phyloP scores from a whole-genome alignment of 2,888 invertebrate species.

The Norana najaformis region DNA sequence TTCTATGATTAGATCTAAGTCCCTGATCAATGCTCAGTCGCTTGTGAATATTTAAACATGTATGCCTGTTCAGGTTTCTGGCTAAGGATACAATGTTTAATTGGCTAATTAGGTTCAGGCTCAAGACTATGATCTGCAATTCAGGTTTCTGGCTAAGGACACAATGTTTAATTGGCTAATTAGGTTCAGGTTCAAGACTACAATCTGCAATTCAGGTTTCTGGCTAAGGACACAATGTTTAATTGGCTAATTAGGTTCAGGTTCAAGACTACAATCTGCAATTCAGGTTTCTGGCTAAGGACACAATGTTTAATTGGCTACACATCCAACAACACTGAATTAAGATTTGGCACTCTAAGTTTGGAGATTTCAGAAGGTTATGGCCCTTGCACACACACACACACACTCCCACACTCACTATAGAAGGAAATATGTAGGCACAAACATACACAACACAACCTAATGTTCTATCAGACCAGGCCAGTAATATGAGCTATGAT shows the following conservation, averaged over 20 bases:
- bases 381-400: neutral
- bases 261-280: no score
- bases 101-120: no score
- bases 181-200: no score
- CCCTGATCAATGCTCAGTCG: neutral
- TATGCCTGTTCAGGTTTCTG: neutral
- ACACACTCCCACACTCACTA: neutral
- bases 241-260: no score
- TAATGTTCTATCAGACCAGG: neutral
- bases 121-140: no score
- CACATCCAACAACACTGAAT: neutral
- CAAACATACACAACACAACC: no score
- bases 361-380: neutral
- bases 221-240: neutral
- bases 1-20: neutral
- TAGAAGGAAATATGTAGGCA: neutral
- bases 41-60: no score
- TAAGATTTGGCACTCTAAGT: neutral
- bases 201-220: no score
- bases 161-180: no score
- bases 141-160: no score
- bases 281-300: no score
- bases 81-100: no score
- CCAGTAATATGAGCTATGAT: neutral
- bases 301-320: neutral